Conservation (phyloP, 2,113 vertebrate species). For the Petroica traversi region DNA sequence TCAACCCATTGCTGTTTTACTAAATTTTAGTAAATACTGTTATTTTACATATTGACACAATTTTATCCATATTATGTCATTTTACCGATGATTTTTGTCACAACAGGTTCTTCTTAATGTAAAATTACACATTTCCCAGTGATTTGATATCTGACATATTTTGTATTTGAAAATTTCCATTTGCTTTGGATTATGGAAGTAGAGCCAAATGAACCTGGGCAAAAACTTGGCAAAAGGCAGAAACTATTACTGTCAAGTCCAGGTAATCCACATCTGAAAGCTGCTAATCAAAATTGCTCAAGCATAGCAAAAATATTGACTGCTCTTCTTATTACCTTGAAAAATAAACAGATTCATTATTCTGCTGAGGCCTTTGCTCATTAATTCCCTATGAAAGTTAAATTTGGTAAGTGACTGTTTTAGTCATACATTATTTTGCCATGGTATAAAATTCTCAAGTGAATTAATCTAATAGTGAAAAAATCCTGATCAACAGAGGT, state of each 20-base stretch:
- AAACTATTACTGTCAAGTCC: neutral
- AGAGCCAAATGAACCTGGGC: neutral
- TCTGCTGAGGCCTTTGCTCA: neutral
- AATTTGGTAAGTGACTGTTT: neutral
- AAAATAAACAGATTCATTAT: neutral
- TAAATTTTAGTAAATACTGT: neutral
- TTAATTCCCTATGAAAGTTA: constrained; percentile 4
- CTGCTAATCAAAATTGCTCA: constrained; percentile 7
- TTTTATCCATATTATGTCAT: neutral
- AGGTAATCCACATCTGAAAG: constrained; percentile 7
- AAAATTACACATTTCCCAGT: neutral
- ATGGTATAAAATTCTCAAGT: neutral
- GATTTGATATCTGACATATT: neutral
- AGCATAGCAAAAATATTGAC: neutral
- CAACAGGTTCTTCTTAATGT: neutral
- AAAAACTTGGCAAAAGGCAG: neutral
- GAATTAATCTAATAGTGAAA: neutral
- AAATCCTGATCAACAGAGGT: neutral
- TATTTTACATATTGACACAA: neutral
- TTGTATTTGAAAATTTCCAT: neutral
- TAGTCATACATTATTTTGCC: neutral
- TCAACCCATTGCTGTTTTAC: neutral
- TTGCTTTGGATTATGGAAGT: neutral
- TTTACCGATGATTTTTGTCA: neutral
- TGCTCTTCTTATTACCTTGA: neutral